Evolutionary conservation across 1,140 invertebrate genomes (phyloP).

Genomic region (Drosophila novamexicana): DNA sequence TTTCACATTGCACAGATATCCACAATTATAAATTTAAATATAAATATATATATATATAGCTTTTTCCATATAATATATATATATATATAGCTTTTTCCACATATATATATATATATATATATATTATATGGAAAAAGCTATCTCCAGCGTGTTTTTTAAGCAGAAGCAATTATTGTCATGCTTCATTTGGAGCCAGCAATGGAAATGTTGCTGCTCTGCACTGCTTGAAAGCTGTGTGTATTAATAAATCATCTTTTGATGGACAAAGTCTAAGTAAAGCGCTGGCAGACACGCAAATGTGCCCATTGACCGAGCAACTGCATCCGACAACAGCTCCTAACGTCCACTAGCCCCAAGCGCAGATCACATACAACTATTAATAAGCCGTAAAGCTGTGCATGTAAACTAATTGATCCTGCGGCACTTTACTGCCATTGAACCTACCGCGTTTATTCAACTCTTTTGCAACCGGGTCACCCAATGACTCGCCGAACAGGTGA

Average conservation of each 20-base stretch:
- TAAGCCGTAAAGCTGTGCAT: constrained; percentile 30
- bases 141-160: neutral
- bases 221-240: neutral
- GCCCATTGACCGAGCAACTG: constrained; percentile 27
- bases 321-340: constrained; percentile 5
- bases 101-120: neutral
- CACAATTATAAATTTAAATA: neutral
- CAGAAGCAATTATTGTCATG: constrained; percentile 4
- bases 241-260: constrained; percentile 21
- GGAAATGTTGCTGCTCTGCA: neutral
- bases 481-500: neutral
- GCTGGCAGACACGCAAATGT: constrained; percentile 30
- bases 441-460: neutral
- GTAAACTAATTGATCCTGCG: constrained; percentile 31
- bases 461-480: constrained; percentile 14
- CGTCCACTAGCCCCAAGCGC: neutral
- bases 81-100: neutral
- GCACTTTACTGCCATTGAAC: constrained; percentile 23
- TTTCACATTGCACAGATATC: constrained; percentile 5
- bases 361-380: constrained; percentile 5
- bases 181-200: constrained; percentile 2
- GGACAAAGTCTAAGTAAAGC: constrained; percentile 17
- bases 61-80: no score
- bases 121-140: neutral
- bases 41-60: neutral